These are phyloP conservation scores for Lycorma delicatula DNA, from an alignment of 1,140 invertebrate species.

Conservation along the genomic window DNA sequence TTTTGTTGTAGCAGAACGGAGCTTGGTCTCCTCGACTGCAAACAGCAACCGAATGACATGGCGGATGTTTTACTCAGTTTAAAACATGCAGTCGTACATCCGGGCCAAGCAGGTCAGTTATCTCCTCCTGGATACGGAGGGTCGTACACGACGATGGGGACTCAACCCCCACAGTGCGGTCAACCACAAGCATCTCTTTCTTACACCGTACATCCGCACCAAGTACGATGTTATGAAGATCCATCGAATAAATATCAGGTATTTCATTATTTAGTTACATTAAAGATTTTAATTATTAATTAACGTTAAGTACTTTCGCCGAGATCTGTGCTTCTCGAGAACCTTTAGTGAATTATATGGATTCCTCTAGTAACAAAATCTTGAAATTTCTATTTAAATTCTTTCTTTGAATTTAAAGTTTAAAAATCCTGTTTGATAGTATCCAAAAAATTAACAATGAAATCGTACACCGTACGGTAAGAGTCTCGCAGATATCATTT, in stretches of 20 bases:
- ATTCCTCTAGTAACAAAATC: too few species aligned
- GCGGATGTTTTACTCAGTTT: constrained; percentile 77
- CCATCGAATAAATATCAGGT: not conserved
- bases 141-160: constrained; percentile 26
- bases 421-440: too few species aligned
- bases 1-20: not conserved
- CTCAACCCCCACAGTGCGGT: constrained; percentile 37
- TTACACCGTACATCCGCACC: constrained; percentile 42
- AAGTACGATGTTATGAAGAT: constrained; percentile 30
- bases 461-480: too few species aligned
- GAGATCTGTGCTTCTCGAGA: too few species aligned
- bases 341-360: constrained; percentile 20
- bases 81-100: constrained; percentile 80
- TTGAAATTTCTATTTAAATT: too few species aligned
- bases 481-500: too few species aligned
- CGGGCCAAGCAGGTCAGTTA: constrained; percentile 43
- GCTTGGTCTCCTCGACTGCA: not conserved
- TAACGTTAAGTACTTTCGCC: too few species aligned
- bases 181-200: constrained; percentile 37
- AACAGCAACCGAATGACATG: constrained; percentile 47
- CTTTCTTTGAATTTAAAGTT: too few species aligned
- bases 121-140: constrained; percentile 25
- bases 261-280: constrained; percentile 13
- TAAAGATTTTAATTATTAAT: too few species aligned
- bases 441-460: too few species aligned